A percentile compares a stretch with the other conserved stretches of the same genome.
Evolutionary conservation across 1,140 invertebrate genomes (phyloP).

Genomic region (Procambarus virginalis): DNA sequence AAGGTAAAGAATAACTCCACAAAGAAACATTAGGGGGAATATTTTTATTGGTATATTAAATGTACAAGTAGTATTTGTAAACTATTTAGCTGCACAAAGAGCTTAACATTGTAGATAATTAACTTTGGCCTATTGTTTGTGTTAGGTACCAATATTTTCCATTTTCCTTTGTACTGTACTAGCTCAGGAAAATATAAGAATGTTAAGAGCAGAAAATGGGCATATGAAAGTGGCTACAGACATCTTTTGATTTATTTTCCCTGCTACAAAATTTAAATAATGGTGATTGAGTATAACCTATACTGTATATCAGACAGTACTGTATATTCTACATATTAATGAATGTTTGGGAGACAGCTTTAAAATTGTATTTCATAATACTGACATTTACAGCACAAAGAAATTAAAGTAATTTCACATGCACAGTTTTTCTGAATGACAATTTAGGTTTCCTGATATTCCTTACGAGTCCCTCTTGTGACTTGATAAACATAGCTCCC

Average conservation of each 20-base stretch:
- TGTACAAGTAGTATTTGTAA: not conserved
- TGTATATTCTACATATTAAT: too few species aligned
- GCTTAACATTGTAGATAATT: not conserved
- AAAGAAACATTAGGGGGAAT: not conserved
- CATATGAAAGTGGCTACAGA: constrained; percentile 41
- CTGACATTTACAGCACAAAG: too few species aligned
- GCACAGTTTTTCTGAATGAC: too few species aligned
- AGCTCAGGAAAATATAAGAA: constrained; percentile 34
- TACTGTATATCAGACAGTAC: too few species aligned
- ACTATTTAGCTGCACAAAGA: constrained; percentile 22
- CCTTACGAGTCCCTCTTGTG: too few species aligned
- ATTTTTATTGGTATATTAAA: constrained; percentile 6
- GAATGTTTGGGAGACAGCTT: too few species aligned
- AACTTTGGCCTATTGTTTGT: not conserved
- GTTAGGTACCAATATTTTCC: constrained; percentile 6
- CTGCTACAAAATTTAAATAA: not conserved
- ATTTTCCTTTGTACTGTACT: constrained; percentile 32
- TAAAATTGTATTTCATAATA: too few species aligned
- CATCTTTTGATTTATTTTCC: constrained; percentile 25
- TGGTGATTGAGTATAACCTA: too few species aligned
- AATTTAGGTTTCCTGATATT: too few species aligned
- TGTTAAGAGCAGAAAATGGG: constrained; percentile 42
- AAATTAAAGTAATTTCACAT: too few species aligned
- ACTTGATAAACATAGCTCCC: too few species aligned
- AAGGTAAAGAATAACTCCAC: constrained; percentile 6